Base-by-base conservation (phyloP, 2,888 invertebrate genomes). In the Cheilosia impressa region DNA sequence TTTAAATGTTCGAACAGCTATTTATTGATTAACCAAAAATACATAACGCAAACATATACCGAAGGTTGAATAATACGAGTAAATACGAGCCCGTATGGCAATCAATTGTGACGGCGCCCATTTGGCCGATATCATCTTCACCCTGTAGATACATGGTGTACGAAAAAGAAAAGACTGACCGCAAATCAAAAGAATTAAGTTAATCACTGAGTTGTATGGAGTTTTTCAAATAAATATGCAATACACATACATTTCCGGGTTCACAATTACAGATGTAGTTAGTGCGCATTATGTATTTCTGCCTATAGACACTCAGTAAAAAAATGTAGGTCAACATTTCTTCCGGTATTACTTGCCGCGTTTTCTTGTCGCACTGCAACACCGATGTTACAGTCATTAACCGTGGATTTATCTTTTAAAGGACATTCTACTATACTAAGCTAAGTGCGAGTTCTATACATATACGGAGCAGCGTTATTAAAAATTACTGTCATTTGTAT, bases 331-430 rank as follows among this genome's bases (percentile, higher is more conserved):
- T 45, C 68, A 45, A 13, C 1, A 41, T 22, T 19, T 45, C 45
- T 57, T 57, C 22, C 27, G 22, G 66, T 66, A 34, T 10, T 17
- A 50, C 17, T 31, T 22, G 17, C 9, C 22, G 38, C 38, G 17
- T 47, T 50, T 31, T 63, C 13, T 47, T 50, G 27, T 6, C 52
- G 38, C 66, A 38, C 41, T 45, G 31, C 62, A 63, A 63, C 62
- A 63, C 47, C 10, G 2, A 47, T 43, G 38, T 38, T 41, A 43
- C 15, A 17, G 38, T 38, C 52, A 9, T 24, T n/a, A 45, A 62
- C n/a, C n/a, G 34, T 17, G 13, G 10, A 41, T 31, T 27, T 47
- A 47, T 47, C 0, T 62, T 45, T 27, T n/a, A 17, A 47, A 38
- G 2, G 41, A 15, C 62, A 27, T 27, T 62, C 17, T 45, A 27